Evolutionary conservation across 2,113 vertebrate genomes (phyloP).

Genomic region (Boleophthalmus pectinirostris): DNA sequence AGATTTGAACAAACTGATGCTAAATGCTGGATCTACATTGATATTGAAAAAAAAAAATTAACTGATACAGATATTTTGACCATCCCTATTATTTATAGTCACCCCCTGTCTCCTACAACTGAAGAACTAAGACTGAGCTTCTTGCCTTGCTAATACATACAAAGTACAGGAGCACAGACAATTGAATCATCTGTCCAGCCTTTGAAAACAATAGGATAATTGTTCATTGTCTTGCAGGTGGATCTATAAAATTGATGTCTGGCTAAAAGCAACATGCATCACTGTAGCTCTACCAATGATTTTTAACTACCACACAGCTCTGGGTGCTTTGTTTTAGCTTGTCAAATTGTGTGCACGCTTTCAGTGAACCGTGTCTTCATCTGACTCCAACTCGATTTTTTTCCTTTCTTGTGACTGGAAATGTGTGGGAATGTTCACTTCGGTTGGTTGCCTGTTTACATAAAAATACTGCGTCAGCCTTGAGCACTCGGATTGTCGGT

Average conservation of each 20-base stretch:
- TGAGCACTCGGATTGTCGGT: constrained; percentile 8
- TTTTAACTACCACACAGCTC: neutral
- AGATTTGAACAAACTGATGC: too few relatives aligned
- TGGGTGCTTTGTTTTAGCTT: constrained; percentile 1
- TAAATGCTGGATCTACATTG: too few relatives aligned
- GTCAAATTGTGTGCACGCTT: constrained; percentile 10
- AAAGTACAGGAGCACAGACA: constrained; percentile 5
- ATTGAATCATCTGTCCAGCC: constrained; percentile 3
- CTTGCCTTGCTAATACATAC: neutral
- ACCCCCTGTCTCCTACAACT: neutral
- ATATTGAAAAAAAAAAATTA: too few relatives aligned
- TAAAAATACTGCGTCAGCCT: constrained; percentile 49
- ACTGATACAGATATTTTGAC: too few relatives aligned
- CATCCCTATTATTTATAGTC: too few relatives aligned
- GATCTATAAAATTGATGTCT: constrained; percentile 33
- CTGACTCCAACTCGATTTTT: constrained; percentile 34
- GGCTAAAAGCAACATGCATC: constrained; percentile 23
- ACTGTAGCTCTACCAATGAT: constrained; percentile 17
- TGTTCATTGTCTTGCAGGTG: constrained; percentile 29
- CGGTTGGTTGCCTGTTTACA: constrained; percentile 46
- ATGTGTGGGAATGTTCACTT: constrained; percentile 27
- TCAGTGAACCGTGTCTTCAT: constrained; percentile 19
- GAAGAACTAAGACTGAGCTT: too few relatives aligned
- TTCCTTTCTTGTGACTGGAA: constrained; percentile 29
- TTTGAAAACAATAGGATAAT: constrained; percentile 15